Base-by-base conservation (phyloP, 2,888 invertebrate species). In the Pardosa pseudoannulata region DNA sequence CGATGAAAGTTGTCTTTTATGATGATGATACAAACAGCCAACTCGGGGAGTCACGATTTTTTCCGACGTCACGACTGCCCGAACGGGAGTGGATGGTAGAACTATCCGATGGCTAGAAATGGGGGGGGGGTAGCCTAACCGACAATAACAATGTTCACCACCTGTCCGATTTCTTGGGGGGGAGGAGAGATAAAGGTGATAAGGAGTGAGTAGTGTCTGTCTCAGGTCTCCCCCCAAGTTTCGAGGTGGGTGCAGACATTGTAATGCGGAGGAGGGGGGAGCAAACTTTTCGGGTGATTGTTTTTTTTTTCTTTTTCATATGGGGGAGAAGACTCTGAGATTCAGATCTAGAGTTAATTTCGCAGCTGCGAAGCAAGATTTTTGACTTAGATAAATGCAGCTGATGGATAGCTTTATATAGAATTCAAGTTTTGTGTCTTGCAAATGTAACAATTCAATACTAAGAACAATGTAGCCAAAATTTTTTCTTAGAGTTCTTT, bases 1-100 rank as follows among this genome's bases (percentile, higher is more conserved):
- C 50, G 80, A 83, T 83, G 76, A 50, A 62, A 76, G 71, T 56
- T 83, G 71, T 83, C 76, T 76, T 71, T 76, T 71, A 67, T 28
- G 72, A 75, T 81, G 78, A 73, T 85, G 56, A 56, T 56, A 23
- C 56, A 1, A 56, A 23, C 56, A 56, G 56, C 56, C 41, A 56
- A 16, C 46, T 27, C 36, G 29, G n/a, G n/a, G 67, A 78, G 83
- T 85, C 83, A 85, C 83, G 83, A 83, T 41, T 78, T 56, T 39
- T n/a, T n/a, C 3, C 50, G 39, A 31, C 32, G 70, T 85, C 83
- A 85, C 83, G 83, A 83, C 36, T 65, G 13, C 64, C 28, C 31
- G 16, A 31, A 32, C 67, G 19, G 67, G 23, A 67, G 67, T 67
- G 32, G 67, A 56, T 19, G n/a, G n/a, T n/a, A 16, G 16, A 56